phyloP scores from a whole-genome alignment of 1,140 invertebrate species.

The Orchestia grillus region DNA sequence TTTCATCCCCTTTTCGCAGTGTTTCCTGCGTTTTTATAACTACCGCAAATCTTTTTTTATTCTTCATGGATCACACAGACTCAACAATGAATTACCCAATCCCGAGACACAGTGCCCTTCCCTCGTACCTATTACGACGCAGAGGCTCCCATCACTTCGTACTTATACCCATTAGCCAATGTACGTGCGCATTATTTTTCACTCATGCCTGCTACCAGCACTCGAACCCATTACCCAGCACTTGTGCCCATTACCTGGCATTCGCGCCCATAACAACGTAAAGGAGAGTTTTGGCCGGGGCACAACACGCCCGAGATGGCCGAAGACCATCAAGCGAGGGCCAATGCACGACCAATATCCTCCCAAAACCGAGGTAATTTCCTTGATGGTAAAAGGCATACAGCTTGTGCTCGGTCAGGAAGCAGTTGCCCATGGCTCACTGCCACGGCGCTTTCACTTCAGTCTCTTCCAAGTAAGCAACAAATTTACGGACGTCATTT shows the following conservation, averaged over 20 bases:
- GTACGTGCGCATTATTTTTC: background rate
- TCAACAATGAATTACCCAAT: no score
- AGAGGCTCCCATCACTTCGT: background rate
- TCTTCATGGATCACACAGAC: no score
- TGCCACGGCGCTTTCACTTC: background rate
- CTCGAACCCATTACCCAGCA: background rate
- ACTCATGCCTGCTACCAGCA: background rate
- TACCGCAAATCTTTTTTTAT: no score
- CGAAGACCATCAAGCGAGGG: background rate
- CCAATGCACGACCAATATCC: constrained; percentile 47
- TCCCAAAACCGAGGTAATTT: constrained; percentile 43
- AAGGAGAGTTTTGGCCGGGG: background rate
- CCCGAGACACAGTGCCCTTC: no score
- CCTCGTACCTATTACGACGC: no score
- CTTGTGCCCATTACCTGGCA: background rate
- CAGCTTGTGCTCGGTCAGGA: background rate
- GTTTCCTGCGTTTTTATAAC: no score
- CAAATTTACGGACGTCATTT: background rate
- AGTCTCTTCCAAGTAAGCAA: constrained; percentile 14
- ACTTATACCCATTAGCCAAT: background rate
- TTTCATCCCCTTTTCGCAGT: background rate
- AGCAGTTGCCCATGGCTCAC: background rate
- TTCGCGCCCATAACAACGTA: background rate
- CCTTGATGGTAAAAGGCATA: constrained; percentile 49
- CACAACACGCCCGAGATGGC: background rate